Conservation (phyloP, 2,797 vertebrate species). For the Phrynocephalus forsythii region DNA sequence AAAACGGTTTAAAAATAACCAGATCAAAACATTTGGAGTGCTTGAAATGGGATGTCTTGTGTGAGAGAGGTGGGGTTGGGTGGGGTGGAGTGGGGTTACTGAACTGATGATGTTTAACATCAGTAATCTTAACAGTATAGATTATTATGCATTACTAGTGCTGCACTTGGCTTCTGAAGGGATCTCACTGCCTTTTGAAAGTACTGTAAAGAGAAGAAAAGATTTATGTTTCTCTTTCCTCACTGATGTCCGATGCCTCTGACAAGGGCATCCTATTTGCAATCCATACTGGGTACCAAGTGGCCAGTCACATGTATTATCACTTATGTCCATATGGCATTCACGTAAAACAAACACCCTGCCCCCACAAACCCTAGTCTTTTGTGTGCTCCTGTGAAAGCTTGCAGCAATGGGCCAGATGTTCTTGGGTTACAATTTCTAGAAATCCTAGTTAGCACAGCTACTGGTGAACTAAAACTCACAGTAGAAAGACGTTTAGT, state of each 20-base stretch:
- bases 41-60: background rate
- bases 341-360: background rate
- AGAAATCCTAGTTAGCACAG: too few species aligned
- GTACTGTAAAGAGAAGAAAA: background rate
- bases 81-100: too few species aligned
- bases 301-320: background rate
- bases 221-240: background rate
- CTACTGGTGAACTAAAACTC: too few species aligned
- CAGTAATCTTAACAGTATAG: background rate
- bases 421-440: too few species aligned
- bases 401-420: background rate
- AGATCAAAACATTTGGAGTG: background rate
- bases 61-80: too few species aligned
- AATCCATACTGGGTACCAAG: background rate
- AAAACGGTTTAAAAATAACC: constrained; percentile 5
- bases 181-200: background rate
- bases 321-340: background rate
- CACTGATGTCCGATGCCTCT: background rate
- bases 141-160: background rate
- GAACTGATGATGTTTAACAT: background rate
- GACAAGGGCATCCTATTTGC: background rate
- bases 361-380: background rate
- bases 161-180: background rate
- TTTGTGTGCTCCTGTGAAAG: background rate
- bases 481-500: too few species aligned